These are phyloP conservation scores for Sturnira hondurensis DNA, from an alignment of 2,113 vertebrate genomes.

Conservation along the genomic window DNA sequence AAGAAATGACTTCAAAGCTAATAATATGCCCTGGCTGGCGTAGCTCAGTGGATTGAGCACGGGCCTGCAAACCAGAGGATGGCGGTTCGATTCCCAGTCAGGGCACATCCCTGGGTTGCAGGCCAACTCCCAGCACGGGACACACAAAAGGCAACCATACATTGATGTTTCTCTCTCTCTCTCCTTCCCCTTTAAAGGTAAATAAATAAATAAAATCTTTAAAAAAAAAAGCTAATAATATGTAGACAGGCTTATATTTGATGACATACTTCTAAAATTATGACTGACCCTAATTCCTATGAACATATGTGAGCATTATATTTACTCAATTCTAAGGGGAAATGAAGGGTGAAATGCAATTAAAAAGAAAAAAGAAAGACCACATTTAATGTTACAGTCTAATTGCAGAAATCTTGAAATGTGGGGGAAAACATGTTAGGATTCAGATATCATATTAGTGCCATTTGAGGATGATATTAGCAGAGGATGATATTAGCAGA, in stretches of 20 bases:
- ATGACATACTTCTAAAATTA: constrained; percentile 13
- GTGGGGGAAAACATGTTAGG: background rate
- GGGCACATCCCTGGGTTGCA: too few species aligned
- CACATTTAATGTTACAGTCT: background rate
- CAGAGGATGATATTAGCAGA: background rate
- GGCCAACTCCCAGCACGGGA: too few species aligned
- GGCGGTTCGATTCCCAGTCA: too few species aligned
- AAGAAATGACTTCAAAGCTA: background rate
- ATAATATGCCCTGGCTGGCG: too few species aligned
- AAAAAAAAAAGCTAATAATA: background rate
- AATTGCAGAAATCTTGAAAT: background rate
- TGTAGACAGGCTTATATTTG: background rate
- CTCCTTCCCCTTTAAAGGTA: too few species aligned
- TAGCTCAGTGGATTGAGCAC: too few species aligned
- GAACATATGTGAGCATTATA: background rate
- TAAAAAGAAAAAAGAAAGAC: constrained; percentile 14
- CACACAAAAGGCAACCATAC: too few species aligned
- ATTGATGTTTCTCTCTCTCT: too few species aligned
- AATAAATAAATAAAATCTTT: too few species aligned
- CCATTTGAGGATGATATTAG: background rate
- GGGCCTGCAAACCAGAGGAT: too few species aligned
- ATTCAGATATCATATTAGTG: background rate
- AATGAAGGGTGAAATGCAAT: background rate
- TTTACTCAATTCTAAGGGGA: background rate
- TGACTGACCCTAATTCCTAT: background rate